Base-by-base conservation (phyloP, 2,888 invertebrate genomes). In the Diachrysia chrysitis region DNA sequence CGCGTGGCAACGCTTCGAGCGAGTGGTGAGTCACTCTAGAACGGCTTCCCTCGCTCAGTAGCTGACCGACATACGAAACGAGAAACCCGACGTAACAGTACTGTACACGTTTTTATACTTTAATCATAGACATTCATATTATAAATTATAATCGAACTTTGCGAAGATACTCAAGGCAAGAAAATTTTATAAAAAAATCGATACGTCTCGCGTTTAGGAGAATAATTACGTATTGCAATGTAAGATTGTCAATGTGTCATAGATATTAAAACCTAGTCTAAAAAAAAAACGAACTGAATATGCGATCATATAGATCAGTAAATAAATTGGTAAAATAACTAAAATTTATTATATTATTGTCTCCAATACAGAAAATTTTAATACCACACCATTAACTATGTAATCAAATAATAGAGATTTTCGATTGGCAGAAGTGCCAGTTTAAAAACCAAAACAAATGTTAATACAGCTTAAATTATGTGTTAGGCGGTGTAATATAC, bases 1-100 rank as follows among this genome's bases (percentile, higher is more conserved):
- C 78, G 85, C 85, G 86, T 83, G 83, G 85, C 81, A 79, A 66
- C 69, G 76, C 67, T 69, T 60, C 67, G 72, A 78, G 73, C 79
- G 75, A 78, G 76, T n/a, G 58, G 83, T 90, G 91, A 91, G 78
- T 90, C 91, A 90, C 75, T 79, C 77, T 82, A 80, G 87, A 86
- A 86, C 90, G 90, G 91, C 82, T 92, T 92, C 89, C 92, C 92
- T 91, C 90, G 87, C 73, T 69, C 62, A 73, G 60, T 68, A 64
- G 60, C 70, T 79, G 81, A 80, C 78, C 80, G 80, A 77, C 83
- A 81, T 79, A 76, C 78, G 70, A 76, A 76, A 75, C 72, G 71
- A 78, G 80, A 70, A 79, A 81, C 82, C 73, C 74, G 69, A 79
- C 79, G 77, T 76, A 77, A 79, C 79, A 71, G 82, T 81, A 73